Conservation (phyloP, 2,113 vertebrate genomes). For the Psephotus haematonotus region DNA sequence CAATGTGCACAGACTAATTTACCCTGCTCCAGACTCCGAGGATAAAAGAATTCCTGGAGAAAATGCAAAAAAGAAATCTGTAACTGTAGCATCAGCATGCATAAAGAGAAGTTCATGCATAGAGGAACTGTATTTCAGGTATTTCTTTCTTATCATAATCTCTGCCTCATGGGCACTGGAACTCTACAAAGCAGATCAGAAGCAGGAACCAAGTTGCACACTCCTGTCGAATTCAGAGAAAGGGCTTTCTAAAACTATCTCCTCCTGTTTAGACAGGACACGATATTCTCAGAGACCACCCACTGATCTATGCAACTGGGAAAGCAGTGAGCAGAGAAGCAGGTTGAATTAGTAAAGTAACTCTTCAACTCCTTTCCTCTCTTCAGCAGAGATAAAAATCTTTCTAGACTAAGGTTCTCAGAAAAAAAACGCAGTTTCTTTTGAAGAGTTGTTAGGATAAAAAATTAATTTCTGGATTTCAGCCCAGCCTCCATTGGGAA, state of each 20-base stretch:
- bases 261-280: slow-evolving; percentile 15
- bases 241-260: slow-evolving; percentile 2
- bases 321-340: neutral
- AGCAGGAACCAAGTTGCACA: neutral
- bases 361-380: neutral
- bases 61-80: slow-evolving; percentile 3
- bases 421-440: neutral
- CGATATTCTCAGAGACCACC: slow-evolving; percentile 4
- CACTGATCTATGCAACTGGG: slow-evolving; percentile 46
- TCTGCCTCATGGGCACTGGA: neutral
- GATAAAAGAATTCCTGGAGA: slow-evolving; percentile 24
- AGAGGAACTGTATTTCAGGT: slow-evolving; percentile 2
- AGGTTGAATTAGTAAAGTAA: slow-evolving; percentile 39
- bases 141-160: neutral
- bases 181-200: neutral
- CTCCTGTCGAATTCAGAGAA: slow-evolving; percentile 2
- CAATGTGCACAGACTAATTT: slow-evolving; percentile 9
- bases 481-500: neutral
- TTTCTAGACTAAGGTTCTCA: neutral
- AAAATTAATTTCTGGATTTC: neutral
- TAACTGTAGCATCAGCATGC: neutral
- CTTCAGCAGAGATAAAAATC: neutral
- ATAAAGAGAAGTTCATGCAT: neutral
- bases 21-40: neutral
- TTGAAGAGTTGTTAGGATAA: neutral